These are phyloP conservation scores for Drosophila anomelani DNA, from an alignment of 2,888 invertebrate species.

Conservation along the genomic window DNA sequence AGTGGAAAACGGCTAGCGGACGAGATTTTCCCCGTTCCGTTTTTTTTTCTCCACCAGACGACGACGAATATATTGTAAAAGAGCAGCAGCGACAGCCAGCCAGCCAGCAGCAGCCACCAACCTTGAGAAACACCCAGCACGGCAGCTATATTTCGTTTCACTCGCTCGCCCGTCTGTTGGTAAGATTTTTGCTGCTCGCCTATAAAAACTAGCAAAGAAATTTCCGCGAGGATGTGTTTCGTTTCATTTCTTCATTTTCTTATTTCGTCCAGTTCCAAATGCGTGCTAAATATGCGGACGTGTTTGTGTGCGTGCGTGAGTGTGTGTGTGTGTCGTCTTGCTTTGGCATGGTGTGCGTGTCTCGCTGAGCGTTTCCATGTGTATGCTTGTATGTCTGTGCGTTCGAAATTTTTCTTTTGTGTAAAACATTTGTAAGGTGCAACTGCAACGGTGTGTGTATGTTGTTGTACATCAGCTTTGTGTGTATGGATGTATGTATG, in stretches of 20 bases:
- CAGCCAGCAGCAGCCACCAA: constrained; percentile 51
- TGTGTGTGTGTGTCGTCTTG: constrained; percentile 3
- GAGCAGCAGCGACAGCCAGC: constrained; percentile 23
- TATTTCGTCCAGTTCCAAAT: constrained; percentile 42
- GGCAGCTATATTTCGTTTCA: constrained; percentile 62
- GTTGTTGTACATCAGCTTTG: constrained; percentile 1
- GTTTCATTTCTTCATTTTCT: constrained; percentile 20
- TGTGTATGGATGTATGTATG: constrained; percentile 28
- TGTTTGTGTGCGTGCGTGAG: constrained; percentile 18
- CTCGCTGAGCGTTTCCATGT: constrained; percentile 33
- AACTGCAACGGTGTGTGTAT: constrained; percentile 61
- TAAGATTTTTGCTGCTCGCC: constrained; percentile 49
- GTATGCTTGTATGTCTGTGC: constrained; percentile 24
- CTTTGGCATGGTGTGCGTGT: constrained; percentile 24
- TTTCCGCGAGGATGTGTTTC: constrained; percentile 31
- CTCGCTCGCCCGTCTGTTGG: constrained; percentile 60
- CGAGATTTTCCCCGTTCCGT: constrained; percentile 60
- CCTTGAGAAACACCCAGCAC: constrained; percentile 78
- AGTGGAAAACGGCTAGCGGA: constrained; percentile 50
- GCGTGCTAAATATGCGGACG: constrained; percentile 50
- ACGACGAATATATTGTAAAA: constrained; percentile 66
- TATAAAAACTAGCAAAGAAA: neutral
- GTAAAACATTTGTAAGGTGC: constrained; percentile 74
- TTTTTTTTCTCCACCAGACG: constrained; percentile 60
- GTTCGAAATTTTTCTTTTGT: constrained; percentile 53